Evolutionary conservation across 2,797 vertebrate species (phyloP), one percentile per base, ranked within the genome.

Genomic region (Liasis olivaceus): DNA sequence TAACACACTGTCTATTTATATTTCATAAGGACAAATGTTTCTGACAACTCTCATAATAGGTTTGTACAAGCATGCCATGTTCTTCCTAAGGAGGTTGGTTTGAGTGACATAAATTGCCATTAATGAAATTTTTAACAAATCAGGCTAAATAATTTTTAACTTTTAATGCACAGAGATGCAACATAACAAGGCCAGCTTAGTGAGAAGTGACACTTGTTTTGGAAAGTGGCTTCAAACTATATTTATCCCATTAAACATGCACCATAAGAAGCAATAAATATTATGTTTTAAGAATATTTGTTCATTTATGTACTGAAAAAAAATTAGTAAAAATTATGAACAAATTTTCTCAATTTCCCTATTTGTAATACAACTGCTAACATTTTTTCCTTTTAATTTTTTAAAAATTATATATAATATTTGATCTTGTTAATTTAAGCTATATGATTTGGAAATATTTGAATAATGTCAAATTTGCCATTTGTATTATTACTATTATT

Each of bases 21-120:
- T 98, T 99, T 98, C 97, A 98, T 99, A 98, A 98, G 98, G 98
- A 98, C 98, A 99, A 98, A 98, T 98, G 98, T 98, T 98, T 98
- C 98, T 98, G 98, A 99, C 98, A 98, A 98, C 96, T 98, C 98
- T 98, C 98, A 98, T 98, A 98, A 99, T 98, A 98, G 98, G 98
- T 98, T 98, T 98, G 97, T 98, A 98, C 98, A 98, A 98, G 98
- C 97, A 97, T 98, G 97, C 97, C 97, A 97, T 98, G 98, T 98
- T 98, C 98, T 97, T 98, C 97, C 95, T 96, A 97, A 98, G 97
- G 97, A 98, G 97, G 96, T 94, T 96, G 92, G 96, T 97, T 97
- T 98, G 98, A 98, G 98, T 98, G 98, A 98, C 98, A 98, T 97
- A 98, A 98, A 98, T 98, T 98, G 98, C 98, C 97, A 98, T 98